Evolutionary conservation across 1,140 invertebrate species (phyloP).

Genomic region (Marisa cornuarietis): DNA sequence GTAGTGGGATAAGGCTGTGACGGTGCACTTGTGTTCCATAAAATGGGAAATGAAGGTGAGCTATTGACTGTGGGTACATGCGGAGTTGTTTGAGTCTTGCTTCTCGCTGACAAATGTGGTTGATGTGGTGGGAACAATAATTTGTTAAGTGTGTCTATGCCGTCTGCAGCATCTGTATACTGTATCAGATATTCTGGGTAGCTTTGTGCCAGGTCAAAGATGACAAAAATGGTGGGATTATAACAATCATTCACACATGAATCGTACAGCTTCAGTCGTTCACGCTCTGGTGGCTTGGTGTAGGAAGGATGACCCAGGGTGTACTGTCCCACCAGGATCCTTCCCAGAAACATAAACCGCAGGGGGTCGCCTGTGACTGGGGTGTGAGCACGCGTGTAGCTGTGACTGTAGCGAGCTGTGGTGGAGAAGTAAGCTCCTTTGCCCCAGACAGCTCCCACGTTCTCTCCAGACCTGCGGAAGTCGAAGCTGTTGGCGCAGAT

Average conservation of each 20-base stretch:
- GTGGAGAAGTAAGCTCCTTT: slow-evolving; percentile 56
- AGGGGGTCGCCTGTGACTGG: too few relatives aligned
- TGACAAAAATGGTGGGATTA: slow-evolving; percentile 55
- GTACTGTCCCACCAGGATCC: slow-evolving; percentile 52
- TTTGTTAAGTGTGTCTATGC: too few relatives aligned
- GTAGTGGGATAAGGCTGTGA: too few relatives aligned
- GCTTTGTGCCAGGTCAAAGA: slow-evolving; percentile 52
- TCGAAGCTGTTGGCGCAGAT: slow-evolving; percentile 54
- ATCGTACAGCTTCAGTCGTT: slow-evolving; percentile 46
- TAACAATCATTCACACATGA: slow-evolving; percentile 52
- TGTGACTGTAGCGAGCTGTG: slow-evolving; percentile 46
- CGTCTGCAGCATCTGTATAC: slow-evolving; percentile 26
- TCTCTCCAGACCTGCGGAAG: slow-evolving; percentile 44
- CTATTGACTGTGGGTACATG: too few relatives aligned
- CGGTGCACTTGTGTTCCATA: too few relatives aligned
- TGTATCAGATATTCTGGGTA: slow-evolving; percentile 59
- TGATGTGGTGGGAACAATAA: too few relatives aligned
- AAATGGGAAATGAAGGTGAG: too few relatives aligned
- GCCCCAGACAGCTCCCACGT: slow-evolving; percentile 48
- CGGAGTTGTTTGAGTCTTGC: too few relatives aligned
- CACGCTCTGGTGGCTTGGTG: slow-evolving; percentile 44
- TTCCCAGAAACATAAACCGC: slow-evolving; percentile 48
- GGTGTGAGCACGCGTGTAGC: slow-evolving; percentile 33
- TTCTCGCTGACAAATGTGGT: too few relatives aligned
- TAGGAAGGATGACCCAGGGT: slow-evolving; percentile 36